Conservation (phyloP, 2,888 invertebrate genomes). For the Stenchaetothrips biformis region DNA sequence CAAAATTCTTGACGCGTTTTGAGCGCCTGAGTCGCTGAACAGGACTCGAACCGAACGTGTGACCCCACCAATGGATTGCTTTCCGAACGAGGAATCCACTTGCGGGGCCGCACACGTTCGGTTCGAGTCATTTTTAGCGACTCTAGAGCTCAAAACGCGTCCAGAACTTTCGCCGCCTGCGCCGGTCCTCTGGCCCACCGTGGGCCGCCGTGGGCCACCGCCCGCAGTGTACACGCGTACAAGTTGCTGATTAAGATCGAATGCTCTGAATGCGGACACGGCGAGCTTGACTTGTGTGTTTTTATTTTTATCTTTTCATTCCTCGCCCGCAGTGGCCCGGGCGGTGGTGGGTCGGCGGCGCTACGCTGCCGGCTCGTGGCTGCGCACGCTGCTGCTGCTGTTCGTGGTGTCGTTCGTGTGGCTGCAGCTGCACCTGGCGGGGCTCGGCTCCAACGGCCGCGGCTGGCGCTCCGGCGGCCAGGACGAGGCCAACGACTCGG, state of each 20-base stretch:
- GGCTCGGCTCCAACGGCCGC: conserved; percentile 40
- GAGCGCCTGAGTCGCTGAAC: no score
- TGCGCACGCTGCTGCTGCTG: conserved; percentile 49
- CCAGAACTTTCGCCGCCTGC: no score
- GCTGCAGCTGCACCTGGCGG: conserved; percentile 58
- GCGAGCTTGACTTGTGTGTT: background rate
- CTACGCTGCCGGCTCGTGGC: conserved; percentile 37
- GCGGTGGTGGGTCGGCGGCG: conserved; percentile 31
- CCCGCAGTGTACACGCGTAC: background rate
- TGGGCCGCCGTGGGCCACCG: background rate
- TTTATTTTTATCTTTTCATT: background rate
- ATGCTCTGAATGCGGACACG: background rate
- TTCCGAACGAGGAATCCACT: no score
- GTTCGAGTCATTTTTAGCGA: no score
- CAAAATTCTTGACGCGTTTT: no score
- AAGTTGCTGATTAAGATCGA: background rate
- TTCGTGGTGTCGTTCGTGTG: conserved; percentile 57
- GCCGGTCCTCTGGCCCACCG: no score
- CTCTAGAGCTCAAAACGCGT: no score
- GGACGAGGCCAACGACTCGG: conserved; percentile 58
- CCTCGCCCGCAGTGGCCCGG: background rate
- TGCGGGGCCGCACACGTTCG: no score
- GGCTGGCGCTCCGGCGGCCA: conserved; percentile 47
- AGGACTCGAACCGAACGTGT: no score
- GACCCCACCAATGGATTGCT: no score